Evolutionary conservation across 2,888 invertebrate species (phyloP), one percentile per base, ranked within the genome.

Genomic region (Balanococcus diminutus): DNA sequence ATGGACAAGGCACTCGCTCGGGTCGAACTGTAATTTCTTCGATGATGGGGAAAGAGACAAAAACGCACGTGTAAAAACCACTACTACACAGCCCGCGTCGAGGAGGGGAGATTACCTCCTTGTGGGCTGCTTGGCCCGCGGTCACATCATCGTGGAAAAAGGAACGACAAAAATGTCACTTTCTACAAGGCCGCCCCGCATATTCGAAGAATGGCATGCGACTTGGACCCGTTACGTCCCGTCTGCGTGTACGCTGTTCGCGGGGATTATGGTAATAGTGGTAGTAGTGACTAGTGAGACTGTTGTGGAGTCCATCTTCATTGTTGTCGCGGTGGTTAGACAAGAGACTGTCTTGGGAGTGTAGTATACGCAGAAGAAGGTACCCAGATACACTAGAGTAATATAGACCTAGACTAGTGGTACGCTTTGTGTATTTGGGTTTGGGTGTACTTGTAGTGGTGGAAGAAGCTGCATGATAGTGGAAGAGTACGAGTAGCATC

Each of bases 111-210:
- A 61, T 61, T 25, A 25, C 61, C 61, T 4, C 61, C 61, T 19
- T 22, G 22, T 61, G 1, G 22, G 9, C 42, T 14, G 42, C 14
- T 42, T 42, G 42, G 14, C 31, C 14, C 56, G 22, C 56, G 5
- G 19, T 56, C 42, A 16, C 56, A 39, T 36, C 8, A 39, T 81
- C 32, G 36, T 22, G 39, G 19, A 81, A 81, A 75, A 36, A 82
- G 25, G 81, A 82, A 82, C 81, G 42, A 82, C 46, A 82, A 82
- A 82, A 82, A 82, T 82, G 81, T 82, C 81, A 46, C 81, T 82
- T 82, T 42, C 81, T 42, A 42, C 81, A 25, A 82, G 42, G 36
- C 46, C 25, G 31, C 72, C 72, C 72, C 36, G 36, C 22, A 81
- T 32, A 81, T 22, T 32, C 31, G 36, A 81, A 39, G 81, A 81